Base-by-base conservation (phyloP, 2,797 vertebrate species). In the Aselliscus stoliczkanus region DNA sequence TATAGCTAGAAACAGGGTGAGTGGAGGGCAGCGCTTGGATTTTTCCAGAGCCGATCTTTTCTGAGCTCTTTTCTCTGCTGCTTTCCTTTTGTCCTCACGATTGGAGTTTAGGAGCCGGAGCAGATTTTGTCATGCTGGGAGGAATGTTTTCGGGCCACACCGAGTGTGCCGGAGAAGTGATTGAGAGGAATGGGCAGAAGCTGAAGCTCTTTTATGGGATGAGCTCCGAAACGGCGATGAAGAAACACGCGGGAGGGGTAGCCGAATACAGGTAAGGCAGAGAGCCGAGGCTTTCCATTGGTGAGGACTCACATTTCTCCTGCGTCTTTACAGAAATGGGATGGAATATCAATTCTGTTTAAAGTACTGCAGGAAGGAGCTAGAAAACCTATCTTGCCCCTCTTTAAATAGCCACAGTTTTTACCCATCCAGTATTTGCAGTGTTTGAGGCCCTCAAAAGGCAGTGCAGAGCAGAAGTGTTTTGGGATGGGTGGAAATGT, bases 151-250 rank as follows among this genome's bases (percentile, higher is more conserved):
- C 99, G 0, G 99, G 99, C 37, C 99, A 99, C 7, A 99, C 99
- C 23, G 99, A 99, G 97, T 99, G 99, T 96, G 97, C 99, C 0
- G 99, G 99, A 20, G 99, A 99, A 69, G 86, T 99, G 95, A 99
- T 99, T 2, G 99, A 99, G 97, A 99, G 98, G 97, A 99, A 99
- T 0, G 99, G 99, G 77, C 99, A 99, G 98, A 99, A 99, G 93
- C 98, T 99, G 97, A 99, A 99, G 97, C 98, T 99, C 0, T 99
- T 99, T 98, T 99, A 99, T 0, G 99, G 99, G 88, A 99, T 99
- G 99, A 99, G 99, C 98, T 99, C 99, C 0, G 99, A 99, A 95
- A 99, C 99, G 0, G 99, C 99, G 92, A 99, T 99, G 99, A 99
- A 99, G 98, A 99, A 99, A 88, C 99, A 99, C 1, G 98, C 99